Evolutionary conservation across 2,888 invertebrate genomes (phyloP), one percentile per base, ranked within the genome.

Genomic region (Athrips mouffetella): DNA sequence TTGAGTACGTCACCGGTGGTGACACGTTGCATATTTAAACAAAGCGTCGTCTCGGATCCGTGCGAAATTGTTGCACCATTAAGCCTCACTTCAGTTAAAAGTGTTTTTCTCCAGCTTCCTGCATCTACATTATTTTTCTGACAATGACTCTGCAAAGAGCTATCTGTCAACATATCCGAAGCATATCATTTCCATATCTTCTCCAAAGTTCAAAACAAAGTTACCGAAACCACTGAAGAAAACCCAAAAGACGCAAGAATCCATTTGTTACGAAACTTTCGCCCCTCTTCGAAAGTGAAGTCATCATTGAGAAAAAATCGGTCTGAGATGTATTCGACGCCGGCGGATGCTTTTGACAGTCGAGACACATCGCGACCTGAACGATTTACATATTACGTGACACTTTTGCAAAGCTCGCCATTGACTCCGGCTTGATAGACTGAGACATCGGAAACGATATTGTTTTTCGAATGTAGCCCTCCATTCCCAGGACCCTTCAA

Each of bases 361-460:
- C 84, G 76, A 73, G 73, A 77, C 86, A 80, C 87, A 86, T 82
- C 77, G 74, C 82, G 76, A 82, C 82, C 83, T 84, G 78, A 79
- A 80, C 85, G 82, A 81, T 88, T 87, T 88, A 87, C 86, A 88
- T 88, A 86, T 76, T 83, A 88, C 87, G 87, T 87, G 87, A 86
- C 79, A 80, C 70, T 85, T 83, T 88, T 87, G 70, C 78, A 67
- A 71, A 86, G 72, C 70, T 76, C 76, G 62, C 73, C 82, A 85
- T 88, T 84, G 86, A 86, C 83, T 84, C 69, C 63, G 59, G 66
- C 62, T 74, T 74, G 80, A 85, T 83, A 77, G 81, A 84, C 83
- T 82, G 82, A 82, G 80, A 84, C 83, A 78, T 81, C 67, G 78
- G 68, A 66, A 71, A 63, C 69, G 80, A 83, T 85, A 86, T 87